These are phyloP conservation scores for Polyploca ridens DNA, from an alignment of 2,888 invertebrate genomes.

Conservation along the genomic window DNA sequence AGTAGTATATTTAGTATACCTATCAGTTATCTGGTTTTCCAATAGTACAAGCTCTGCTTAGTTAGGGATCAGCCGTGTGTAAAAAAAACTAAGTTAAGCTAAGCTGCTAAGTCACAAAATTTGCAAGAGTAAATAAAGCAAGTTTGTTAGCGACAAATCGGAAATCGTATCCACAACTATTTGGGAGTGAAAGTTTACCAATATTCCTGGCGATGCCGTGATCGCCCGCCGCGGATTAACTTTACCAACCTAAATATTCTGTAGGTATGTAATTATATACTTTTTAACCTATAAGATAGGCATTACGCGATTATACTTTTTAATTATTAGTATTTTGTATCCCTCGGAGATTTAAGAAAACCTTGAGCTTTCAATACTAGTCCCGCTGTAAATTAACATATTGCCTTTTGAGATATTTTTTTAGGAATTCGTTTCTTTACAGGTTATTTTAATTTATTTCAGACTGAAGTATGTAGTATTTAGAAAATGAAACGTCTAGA, in stretches of 20 bases:
- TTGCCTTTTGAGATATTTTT: no score
- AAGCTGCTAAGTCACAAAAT: conserved; percentile 14
- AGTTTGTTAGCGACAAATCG: conserved; percentile 46
- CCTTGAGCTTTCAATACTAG: no score
- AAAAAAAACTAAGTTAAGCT: neutral
- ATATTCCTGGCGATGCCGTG: conserved; percentile 35
- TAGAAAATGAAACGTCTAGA: neutral
- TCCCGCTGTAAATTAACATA: neutral
- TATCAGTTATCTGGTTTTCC: no score
- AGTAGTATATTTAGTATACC: no score
- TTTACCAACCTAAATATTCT: neutral
- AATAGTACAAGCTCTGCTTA: no score
- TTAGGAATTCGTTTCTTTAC: neutral
- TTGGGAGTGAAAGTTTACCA: conserved; percentile 44
- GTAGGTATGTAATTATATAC: neutral
- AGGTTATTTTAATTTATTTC: neutral
- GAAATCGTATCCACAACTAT: conserved; percentile 49
- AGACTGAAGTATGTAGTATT: neutral
- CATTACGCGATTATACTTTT: no score
- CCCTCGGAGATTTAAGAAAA: neutral
- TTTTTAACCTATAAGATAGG: no score
- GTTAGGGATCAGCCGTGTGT: no score
- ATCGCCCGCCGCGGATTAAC: conserved; percentile 18
- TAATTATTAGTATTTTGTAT: no score
- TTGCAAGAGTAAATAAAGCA: conserved; percentile 33